A percentile compares a stretch with the other conserved stretches of the same genome.
phyloP scores from a whole-genome alignment of 2,888 invertebrate genomes.

The Morinoia aosen region DNA sequence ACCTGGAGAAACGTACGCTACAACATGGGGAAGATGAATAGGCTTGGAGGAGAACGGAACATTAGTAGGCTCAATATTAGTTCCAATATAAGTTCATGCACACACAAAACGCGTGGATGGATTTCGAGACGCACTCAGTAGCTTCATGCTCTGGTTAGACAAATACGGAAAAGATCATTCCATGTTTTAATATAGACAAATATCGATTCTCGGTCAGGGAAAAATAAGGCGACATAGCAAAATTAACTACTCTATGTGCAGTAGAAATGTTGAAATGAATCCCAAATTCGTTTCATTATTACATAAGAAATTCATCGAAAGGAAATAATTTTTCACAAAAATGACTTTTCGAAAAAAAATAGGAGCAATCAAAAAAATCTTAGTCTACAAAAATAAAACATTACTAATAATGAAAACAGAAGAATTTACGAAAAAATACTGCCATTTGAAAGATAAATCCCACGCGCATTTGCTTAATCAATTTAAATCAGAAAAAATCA shows the following conservation, averaged over 20 bases:
- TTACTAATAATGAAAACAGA: not conserved
- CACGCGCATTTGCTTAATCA: not conserved
- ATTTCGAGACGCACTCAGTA: not conserved
- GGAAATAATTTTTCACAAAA: not conserved
- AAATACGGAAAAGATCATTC: not conserved
- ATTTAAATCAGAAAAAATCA: not conserved
- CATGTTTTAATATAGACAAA: not conserved
- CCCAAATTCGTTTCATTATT: not conserved
- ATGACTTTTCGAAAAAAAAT: not conserved
- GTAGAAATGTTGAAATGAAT: not conserved
- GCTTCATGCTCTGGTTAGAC: slow-evolving; percentile 10
- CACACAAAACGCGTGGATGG: not conserved
- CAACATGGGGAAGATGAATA: not conserved
- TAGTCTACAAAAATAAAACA: not conserved
- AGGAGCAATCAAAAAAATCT: not conserved
- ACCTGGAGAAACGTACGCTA: not conserved
- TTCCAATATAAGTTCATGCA: not conserved
- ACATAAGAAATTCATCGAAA: not conserved
- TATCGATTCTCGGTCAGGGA: not conserved
- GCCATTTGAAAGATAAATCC: not conserved
- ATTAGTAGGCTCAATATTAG: not conserved
- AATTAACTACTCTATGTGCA: not conserved
- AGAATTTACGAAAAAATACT: not conserved
- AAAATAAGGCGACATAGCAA: not conserved
- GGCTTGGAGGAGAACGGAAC: not conserved